A percentile compares a stretch with the other conserved stretches of the same genome.
phyloP scores from a whole-genome alignment of 2,113 vertebrate genomes.

The Chamaetylas fuelleborni region DNA sequence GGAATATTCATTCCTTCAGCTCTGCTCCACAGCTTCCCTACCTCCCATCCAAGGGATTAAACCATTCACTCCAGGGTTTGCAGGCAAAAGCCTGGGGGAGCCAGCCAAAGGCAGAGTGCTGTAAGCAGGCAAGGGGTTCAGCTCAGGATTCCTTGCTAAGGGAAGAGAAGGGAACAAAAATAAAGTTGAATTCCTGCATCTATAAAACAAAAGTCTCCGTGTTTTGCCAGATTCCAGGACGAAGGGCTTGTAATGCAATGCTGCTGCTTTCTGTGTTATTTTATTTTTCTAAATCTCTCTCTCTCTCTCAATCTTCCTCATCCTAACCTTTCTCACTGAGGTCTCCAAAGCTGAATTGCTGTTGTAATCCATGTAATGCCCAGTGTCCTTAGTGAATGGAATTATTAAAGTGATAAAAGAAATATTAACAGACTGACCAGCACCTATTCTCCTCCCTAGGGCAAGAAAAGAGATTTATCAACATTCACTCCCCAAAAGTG shows the following conservation, averaged over 20 bases:
- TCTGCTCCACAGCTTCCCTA: background rate
- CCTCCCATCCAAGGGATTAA: background rate
- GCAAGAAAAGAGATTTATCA: background rate
- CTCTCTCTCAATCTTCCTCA: background rate
- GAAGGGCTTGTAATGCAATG: background rate
- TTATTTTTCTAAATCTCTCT: background rate
- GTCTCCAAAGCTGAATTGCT: background rate
- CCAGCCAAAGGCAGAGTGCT: constrained; percentile 17
- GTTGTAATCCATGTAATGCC: background rate
- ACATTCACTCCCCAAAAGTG: background rate
- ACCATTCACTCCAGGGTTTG: background rate
- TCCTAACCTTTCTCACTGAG: background rate
- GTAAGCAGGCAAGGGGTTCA: background rate
- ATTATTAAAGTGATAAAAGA: background rate
- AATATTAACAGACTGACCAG: background rate
- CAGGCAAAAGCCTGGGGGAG: background rate
- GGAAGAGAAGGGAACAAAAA: background rate
- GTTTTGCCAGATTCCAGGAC: background rate
- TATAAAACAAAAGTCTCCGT: background rate
- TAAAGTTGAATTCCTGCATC: background rate
- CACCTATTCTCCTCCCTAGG: background rate
- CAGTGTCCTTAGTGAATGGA: background rate
- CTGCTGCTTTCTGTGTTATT: background rate
- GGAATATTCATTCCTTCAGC: background rate
- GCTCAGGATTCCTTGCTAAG: constrained; percentile 28